Base-by-base conservation (phyloP, 2,113 vertebrate genomes). In the Raja brachyura region DNA sequence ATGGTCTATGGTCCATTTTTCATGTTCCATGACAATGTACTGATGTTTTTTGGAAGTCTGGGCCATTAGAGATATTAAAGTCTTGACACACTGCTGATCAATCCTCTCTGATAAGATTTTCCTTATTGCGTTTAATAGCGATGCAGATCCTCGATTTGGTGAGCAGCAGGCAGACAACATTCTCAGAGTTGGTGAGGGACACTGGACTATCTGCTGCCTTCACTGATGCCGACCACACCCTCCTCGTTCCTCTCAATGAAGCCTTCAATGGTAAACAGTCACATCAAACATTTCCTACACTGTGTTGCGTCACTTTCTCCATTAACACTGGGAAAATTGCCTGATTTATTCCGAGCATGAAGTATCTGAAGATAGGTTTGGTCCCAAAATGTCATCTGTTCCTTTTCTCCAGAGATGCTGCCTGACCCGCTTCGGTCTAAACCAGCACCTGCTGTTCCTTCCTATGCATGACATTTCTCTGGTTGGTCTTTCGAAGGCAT, bases 141-240 rank as follows among this genome's bases (percentile, higher is more conserved):
- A 99, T 99, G 93, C 97, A 98, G 96, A 98, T 99, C 16, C 96
- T 97, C 94, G 98, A 99, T 93, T 96, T 99, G 93, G 94, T 97
- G 14, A 97, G 97, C 85, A 93, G 93, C 3, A 97, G 98, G 78
- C 97, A 98, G 95, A 96, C 97, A 77, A 98, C 96, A 14, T 99
- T 98, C 94, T 96, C 94, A 0, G 98, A 99, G 85, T 95, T 99
- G 93, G 94, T 99, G 93, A 96, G 97, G 1, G 97, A 99, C 63
- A 78, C 99, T 93, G 98, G 98, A 31, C 94, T 99, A 93, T 94
- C 97, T 48, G 95, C 97, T 3, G 94, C 95, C 93, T 96, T 99
- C 95, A 97, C 94, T 88, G 95, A 97, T 79, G 96, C 95, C 1
- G 97, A 98, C 54, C 99, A 99, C 94, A 99, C 99, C 16, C 95